Evolutionary conservation across 2,797 vertebrate species (phyloP).

Genomic region (Somateria mollissima): DNA sequence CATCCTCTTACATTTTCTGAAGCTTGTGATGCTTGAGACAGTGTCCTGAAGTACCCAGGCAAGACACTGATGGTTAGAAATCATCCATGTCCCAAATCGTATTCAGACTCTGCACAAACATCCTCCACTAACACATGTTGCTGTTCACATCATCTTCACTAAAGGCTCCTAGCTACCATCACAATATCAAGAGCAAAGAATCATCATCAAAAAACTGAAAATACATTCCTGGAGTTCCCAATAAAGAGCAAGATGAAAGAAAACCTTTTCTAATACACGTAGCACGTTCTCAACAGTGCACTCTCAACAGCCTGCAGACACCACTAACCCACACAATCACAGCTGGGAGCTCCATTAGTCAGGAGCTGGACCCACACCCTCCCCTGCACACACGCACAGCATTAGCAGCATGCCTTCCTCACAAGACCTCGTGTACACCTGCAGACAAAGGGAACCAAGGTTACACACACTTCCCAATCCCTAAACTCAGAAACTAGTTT

Average conservation of each 20-base stretch:
- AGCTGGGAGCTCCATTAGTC: not conserved
- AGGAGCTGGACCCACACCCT: not conserved
- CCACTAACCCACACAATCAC: not conserved
- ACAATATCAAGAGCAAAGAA: not conserved
- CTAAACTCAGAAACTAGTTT: not conserved
- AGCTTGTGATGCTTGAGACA: not conserved
- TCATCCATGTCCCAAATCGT: not conserved
- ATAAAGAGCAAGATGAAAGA: not conserved
- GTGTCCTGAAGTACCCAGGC: not conserved
- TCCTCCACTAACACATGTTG: too few species aligned
- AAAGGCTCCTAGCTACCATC: not conserved
- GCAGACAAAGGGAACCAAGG: rapidly evolving
- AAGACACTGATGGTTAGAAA: not conserved
- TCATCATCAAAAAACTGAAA: not conserved
- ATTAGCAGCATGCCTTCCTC: rapidly evolving
- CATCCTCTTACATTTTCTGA: not conserved
- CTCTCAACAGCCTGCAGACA: not conserved
- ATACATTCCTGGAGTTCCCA: not conserved
- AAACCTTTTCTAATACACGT: not conserved
- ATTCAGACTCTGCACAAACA: not conserved
- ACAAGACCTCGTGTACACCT: not conserved
- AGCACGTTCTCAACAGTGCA: not conserved
- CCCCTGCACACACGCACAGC: not conserved
- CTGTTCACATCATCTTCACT: not conserved
- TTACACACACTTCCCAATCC: not conserved